Evolutionary conservation across 1,140 invertebrate species (phyloP).

Genomic region (Littorina saxatilis): DNA sequence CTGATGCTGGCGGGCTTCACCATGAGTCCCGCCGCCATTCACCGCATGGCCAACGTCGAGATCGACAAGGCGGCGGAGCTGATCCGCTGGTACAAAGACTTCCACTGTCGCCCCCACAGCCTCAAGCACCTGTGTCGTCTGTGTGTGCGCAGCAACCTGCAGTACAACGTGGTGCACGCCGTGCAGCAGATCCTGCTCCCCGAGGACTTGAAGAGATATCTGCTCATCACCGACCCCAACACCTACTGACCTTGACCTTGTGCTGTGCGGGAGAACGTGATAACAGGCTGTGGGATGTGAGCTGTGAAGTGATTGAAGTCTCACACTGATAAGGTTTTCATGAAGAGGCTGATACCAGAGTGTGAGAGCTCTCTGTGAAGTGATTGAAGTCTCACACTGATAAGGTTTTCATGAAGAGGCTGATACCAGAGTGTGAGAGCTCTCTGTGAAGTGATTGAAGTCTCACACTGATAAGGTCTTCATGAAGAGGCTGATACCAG

Average conservation of each 20-base stretch:
- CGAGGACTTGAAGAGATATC: slow-evolving; percentile 29
- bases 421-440: too few species aligned
- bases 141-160: slow-evolving; percentile 30
- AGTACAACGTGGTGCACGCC: slow-evolving; percentile 26
- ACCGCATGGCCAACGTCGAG: slow-evolving; percentile 39
- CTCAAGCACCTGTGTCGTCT: slow-evolving; percentile 36
- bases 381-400: too few species aligned
- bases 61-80: slow-evolving; percentile 37
- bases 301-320: too few species aligned
- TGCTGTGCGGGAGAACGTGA: too few species aligned
- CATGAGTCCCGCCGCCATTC: slow-evolving; percentile 29
- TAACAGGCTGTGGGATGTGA: too few species aligned
- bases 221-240: slow-evolving; percentile 26
- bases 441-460: too few species aligned
- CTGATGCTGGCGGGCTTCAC: slow-evolving; percentile 33
- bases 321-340: too few species aligned
- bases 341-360: too few species aligned
- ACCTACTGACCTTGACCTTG: background rate
- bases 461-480: too few species aligned
- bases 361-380: too few species aligned
- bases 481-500: too few species aligned
- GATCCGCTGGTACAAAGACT: slow-evolving; percentile 36
- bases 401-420: too few species aligned
- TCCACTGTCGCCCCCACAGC: slow-evolving; percentile 34
- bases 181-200: slow-evolving; percentile 32